phyloP scores from a whole-genome alignment of 30 jellyfish, hydroid and myxozoan genomes.

The Aurelia aurita region DNA sequence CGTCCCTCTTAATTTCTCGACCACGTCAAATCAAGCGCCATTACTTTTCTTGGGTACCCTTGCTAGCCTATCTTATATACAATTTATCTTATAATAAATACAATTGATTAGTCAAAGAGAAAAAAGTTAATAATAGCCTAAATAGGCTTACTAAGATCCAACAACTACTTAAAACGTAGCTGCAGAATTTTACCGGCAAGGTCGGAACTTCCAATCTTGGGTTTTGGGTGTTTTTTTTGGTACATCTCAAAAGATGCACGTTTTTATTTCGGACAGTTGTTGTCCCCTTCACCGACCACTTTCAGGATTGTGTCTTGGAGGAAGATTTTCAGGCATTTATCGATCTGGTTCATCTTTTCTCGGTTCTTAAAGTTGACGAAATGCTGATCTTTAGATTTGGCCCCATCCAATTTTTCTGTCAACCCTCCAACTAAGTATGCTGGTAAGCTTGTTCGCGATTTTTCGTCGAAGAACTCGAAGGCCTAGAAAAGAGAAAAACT shows the following conservation, averaged over 20 bases:
- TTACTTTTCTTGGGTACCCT: no score
- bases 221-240: background rate
- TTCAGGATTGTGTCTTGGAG: background rate
- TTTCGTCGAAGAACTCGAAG: conserved; percentile 10
- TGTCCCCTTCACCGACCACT: background rate
- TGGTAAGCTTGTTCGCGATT: background rate
- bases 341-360: conserved; percentile 20
- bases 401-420: no score
- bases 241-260: no score
- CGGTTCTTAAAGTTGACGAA: background rate
- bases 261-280: background rate
- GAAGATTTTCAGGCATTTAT: conserved; percentile 25
- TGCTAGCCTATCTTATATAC: no score
- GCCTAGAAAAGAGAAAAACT: background rate
- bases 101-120: no score
- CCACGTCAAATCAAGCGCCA: no score
- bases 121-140: background rate
- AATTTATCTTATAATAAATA: no score
- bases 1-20: no score
- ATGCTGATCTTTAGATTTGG: no score
- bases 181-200: conserved; percentile 40
- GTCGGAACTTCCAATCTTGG: conserved; percentile 3
- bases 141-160: conserved; percentile 18
- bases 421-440: conserved; percentile 39
- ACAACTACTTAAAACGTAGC: background rate